Percentiles rank a stretch among this genome's conserved stretches.
Evolutionary conservation across 2,797 vertebrate genomes (phyloP).

Genomic region (Lacerta agilis): DNA sequence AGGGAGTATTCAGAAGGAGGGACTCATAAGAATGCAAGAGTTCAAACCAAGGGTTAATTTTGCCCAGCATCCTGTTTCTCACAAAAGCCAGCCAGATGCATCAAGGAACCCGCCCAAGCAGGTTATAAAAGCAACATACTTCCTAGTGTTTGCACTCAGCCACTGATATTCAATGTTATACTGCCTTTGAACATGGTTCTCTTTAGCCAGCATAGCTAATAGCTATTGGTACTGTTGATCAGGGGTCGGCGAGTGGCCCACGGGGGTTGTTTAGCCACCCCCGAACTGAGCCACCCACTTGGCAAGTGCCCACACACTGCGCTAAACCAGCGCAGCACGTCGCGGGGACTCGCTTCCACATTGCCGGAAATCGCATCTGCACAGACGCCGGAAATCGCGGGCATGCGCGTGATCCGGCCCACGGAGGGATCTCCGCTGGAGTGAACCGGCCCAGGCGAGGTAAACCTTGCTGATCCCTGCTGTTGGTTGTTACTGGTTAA

Average conservation of each 20-base stretch:
- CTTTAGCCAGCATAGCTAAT: not conserved
- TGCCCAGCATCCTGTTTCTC: not conserved
- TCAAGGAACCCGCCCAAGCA: not conserved
- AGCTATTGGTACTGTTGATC: not conserved
- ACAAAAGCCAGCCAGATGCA: not conserved
- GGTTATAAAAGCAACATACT: not conserved
- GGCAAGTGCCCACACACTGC: too few relatives aligned
- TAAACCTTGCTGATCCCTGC: too few relatives aligned
- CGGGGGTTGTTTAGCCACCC: too few relatives aligned
- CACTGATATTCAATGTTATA: not conserved
- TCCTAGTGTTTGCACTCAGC: not conserved
- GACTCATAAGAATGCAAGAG: not conserved
- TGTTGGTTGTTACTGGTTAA: not conserved
- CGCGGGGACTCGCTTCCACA: too few relatives aligned
- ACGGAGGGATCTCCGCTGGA: too few relatives aligned
- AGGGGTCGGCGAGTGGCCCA: too few relatives aligned
- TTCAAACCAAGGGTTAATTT: not conserved
- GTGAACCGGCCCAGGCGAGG: too few relatives aligned
- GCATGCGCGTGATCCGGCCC: too few relatives aligned
- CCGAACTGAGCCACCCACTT: too few relatives aligned
- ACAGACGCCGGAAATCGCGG: too few relatives aligned
- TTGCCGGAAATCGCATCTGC: too few relatives aligned
- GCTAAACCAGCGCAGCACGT: too few relatives aligned
- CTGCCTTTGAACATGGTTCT: not conserved
- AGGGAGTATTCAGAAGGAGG: not conserved